A percentile compares a stretch with the other conserved stretches of the same genome.
phyloP scores from a whole-genome alignment of 1,140 invertebrate genomes.

The Nasonia vitripennis region DNA sequence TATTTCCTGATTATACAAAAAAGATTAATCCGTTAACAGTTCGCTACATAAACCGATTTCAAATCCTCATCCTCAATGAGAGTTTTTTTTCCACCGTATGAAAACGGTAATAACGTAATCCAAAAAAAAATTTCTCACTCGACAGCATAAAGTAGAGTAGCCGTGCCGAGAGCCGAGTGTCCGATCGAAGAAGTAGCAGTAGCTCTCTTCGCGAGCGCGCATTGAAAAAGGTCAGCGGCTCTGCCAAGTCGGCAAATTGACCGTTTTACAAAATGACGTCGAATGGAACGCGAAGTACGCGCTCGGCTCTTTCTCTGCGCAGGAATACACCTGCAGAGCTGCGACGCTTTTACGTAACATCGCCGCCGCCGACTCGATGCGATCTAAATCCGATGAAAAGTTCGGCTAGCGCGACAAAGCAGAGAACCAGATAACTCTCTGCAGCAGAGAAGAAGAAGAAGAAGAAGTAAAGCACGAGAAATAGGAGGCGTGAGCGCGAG shows the following conservation, averaged over 20 bases:
- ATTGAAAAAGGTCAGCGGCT: constrained; percentile 44
- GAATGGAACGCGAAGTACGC: constrained; percentile 45
- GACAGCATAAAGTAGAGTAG: too few relatives aligned
- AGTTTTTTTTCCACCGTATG: background rate
- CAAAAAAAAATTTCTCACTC: background rate
- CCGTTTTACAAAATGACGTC: constrained; percentile 52
- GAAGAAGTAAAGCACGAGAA: background rate
- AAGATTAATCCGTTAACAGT: too few relatives aligned
- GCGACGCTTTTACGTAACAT: constrained; percentile 48
- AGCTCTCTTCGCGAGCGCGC: background rate
- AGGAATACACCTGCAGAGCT: constrained; percentile 57
- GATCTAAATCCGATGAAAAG: constrained; percentile 50
- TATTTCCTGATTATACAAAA: too few relatives aligned
- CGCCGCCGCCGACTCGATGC: constrained; percentile 48
- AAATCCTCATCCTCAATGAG: background rate
- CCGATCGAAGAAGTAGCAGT: constrained; percentile 24
- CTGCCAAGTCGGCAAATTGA: constrained; percentile 50
- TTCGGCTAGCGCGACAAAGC: background rate
- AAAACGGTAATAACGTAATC: too few relatives aligned
- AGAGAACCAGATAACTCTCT: background rate
- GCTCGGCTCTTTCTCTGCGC: constrained; percentile 30
- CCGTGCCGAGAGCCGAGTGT: background rate
- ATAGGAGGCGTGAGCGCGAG: background rate
- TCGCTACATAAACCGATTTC: background rate
- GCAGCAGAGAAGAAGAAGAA: background rate